Base-by-base conservation (phyloP, 2,797 vertebrate genomes). In the Brachyrhaphis roseni region DNA sequence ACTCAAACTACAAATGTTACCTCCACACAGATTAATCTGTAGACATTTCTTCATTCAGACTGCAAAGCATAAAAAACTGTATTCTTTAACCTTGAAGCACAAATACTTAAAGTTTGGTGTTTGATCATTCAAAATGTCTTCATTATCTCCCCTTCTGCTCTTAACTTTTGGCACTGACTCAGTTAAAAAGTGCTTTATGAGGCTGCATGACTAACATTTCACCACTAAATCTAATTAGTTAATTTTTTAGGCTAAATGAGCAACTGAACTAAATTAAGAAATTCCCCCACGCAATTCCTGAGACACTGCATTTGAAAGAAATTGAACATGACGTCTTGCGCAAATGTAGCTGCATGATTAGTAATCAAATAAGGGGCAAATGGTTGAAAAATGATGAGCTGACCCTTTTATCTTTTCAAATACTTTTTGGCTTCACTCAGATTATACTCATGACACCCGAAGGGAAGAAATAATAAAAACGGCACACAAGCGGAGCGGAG, bases 401-500 rank as follows among this genome's bases (percentile, higher is more conserved):
- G 51, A 76, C 45, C 79, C 53, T 79, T 84, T 80, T 57, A 82
- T 36, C 85, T 77, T 80, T 79, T 83, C 34, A 75, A 80, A 85
- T 84, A 75, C 81, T 80, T 13, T 74, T 70, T 80, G 74, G 78
- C 62, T 62, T 76, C 71, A 15, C 41, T 23, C 83, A 41, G n/a
- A 81, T 81, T 68, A 82, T 75, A 79, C 53, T 81, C 55, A 81
- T 86, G 66, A 73, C 16, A 81, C 46, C 76, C 59, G 53, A 70
- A 75, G 75, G 82, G 72, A 72, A 62, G 47, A 59, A 12, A 75
- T 74, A 79, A 66, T 43, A 39, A 64, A 72, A 45, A 18, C 5
- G 5, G 10, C 31, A 31, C 39, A 71, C 1, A 81, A 36, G 78
- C 51, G 41, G 36, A 51, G 8, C 10, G n/a, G 39, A 71, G n/a